Percentiles rank a stretch among this genome's conserved stretches.
Evolutionary conservation across 2,888 invertebrate species (phyloP).

Genomic region (Rhodophaea formosa): DNA sequence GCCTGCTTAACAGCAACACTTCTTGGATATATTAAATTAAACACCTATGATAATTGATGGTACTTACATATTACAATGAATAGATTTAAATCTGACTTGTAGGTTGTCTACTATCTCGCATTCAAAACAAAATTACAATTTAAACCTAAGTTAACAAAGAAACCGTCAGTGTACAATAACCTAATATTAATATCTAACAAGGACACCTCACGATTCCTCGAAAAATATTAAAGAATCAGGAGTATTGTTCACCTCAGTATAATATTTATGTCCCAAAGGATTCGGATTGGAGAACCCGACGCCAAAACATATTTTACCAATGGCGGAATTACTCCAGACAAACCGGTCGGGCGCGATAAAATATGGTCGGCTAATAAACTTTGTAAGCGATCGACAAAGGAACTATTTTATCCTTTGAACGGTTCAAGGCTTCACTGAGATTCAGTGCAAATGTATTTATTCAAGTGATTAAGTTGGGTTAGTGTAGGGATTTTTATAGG

Average conservation of each 20-base stretch:
- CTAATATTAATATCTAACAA: conserved; percentile 2
- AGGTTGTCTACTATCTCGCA: too few species aligned
- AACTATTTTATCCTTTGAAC: conserved; percentile 19
- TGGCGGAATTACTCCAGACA: conserved; percentile 20
- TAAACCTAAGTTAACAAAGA: too few species aligned
- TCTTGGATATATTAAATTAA: too few species aligned
- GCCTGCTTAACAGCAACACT: too few species aligned
- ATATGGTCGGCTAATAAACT: conserved; percentile 19
- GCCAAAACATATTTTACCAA: conserved; percentile 19
- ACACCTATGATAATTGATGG: too few species aligned
- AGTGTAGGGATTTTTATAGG: too few species aligned
- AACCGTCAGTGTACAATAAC: neutral
- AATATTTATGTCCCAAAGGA: conserved; percentile 16
- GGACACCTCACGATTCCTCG: neutral
- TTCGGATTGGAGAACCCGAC: conserved; percentile 14
- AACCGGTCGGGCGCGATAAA: conserved; percentile 19
- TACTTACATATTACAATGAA: too few species aligned
- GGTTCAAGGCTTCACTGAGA: conserved; percentile 4
- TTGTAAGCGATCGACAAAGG: conserved; percentile 18
- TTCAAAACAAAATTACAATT: too few species aligned
- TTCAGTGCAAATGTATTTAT: conserved; percentile 8
- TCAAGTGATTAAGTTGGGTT: neutral
- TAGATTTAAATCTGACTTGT: too few species aligned
- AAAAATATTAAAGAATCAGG: conserved; percentile 9
- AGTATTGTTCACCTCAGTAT: conserved; percentile 14